These are phyloP conservation scores for Columba guinea DNA, from an alignment of 2,797 vertebrate genomes.

Conservation along the genomic window DNA sequence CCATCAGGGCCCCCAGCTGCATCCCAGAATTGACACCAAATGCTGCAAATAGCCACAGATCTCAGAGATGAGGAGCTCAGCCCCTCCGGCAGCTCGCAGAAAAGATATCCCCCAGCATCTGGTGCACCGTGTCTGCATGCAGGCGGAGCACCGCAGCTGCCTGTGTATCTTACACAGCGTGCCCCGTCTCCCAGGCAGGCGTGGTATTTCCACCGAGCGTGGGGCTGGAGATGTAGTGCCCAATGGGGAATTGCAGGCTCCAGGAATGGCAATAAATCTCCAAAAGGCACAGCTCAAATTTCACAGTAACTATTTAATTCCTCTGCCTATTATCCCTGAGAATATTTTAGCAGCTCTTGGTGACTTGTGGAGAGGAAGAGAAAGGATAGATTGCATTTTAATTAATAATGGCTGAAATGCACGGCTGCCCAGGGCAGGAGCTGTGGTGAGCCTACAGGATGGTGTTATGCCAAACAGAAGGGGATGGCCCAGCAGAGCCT, in stretches of 20 bases:
- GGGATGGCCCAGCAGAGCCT: rapidly evolving
- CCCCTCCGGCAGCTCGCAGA: background rate
- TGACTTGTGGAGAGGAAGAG: background rate
- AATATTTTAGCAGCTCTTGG: conserved; percentile 13
- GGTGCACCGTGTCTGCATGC: background rate
- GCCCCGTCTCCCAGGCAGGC: background rate
- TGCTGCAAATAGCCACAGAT: background rate
- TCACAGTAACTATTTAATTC: conserved; percentile 21
- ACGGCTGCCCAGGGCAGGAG: background rate
- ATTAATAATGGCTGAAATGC: conserved; percentile 37
- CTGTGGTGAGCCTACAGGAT: background rate
- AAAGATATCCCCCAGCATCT: background rate
- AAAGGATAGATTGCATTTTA: conserved; percentile 33
- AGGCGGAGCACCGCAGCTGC: background rate
- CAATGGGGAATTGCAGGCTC: background rate
- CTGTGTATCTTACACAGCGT: rapidly evolving
- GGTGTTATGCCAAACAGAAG: background rate
- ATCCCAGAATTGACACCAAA: background rate
- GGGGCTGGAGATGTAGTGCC: background rate
- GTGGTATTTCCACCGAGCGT: background rate
- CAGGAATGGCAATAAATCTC: background rate
- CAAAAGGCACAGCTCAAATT: background rate
- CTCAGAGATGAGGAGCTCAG: background rate
- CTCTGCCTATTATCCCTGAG: background rate
- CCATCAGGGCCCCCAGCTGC: background rate